Evolutionary conservation across 2,888 invertebrate species (phyloP).

Genomic region (Anorthoa munda): DNA sequence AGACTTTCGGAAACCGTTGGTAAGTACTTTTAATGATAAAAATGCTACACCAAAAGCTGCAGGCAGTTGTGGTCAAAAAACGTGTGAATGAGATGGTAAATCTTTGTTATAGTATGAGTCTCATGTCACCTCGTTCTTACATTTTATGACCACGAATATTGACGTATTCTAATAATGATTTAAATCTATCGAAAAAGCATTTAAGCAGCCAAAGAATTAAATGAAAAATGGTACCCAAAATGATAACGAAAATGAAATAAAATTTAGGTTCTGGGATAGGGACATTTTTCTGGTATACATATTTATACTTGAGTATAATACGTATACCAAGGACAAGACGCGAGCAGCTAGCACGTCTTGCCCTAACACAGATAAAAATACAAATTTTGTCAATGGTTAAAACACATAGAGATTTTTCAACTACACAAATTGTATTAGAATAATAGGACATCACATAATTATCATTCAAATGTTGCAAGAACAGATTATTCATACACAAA

Average conservation of each 20-base stretch:
- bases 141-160: neutral
- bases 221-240: slow-evolving; percentile 64
- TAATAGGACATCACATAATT: neutral
- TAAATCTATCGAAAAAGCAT: slow-evolving; percentile 23
- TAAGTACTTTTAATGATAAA: neutral
- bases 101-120: too few species aligned
- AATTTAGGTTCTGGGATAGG: slow-evolving; percentile 38
- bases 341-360: slow-evolving; percentile 48
- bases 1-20: neutral
- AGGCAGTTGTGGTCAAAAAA: neutral
- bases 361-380: slow-evolving; percentile 38
- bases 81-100: neutral
- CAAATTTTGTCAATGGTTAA: slow-evolving; percentile 22
- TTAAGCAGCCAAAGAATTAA: slow-evolving; percentile 31
- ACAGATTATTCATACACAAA: neutral
- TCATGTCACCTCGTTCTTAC: neutral
- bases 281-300: slow-evolving; percentile 45
- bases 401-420: neutral
- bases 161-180: neutral
- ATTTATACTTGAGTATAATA: slow-evolving; percentile 30
- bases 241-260: slow-evolving; percentile 46
- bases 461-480: neutral
- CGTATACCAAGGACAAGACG: slow-evolving; percentile 52
- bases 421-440: neutral
- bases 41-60: too few species aligned